Evolutionary conservation across 2,797 vertebrate genomes (phyloP), one percentile per base, ranked within the genome.

Genomic region (Notolepis coatsorum): DNA sequence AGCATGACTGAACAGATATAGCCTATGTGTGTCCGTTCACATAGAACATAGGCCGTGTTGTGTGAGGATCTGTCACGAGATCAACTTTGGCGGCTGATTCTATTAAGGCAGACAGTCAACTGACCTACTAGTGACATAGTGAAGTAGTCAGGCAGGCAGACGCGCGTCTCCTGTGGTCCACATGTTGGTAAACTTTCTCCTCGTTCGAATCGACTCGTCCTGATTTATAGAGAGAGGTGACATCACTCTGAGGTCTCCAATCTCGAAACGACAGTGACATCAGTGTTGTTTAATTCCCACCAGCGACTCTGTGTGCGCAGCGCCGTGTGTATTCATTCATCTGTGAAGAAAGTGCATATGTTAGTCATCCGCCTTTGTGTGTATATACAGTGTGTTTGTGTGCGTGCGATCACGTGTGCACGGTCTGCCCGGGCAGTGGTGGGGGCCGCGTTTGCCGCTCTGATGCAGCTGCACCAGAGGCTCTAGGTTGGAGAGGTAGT

Each of bases 401-500:
- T 58, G 47, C 17, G 64, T 68, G 48, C 20, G 12, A 25, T 39
- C 23, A 20, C 57, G 48, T 46, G 43, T 43, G 28, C 15, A 30
- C 5, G 28, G n/a, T 21, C 20, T 13, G 33, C n/a, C 27, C 13
- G 23, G 21, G 13, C 43, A 27, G 41, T 50, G 63, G n/a, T n/a
- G 61, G 77, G 69, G 72, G 58, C 63, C 70, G 60, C 72, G 74
- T n/a, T n/a, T 68, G 75, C 51, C 43, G 73, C 65, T 71, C 66
- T 57, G 65, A 63, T 73, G 78, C 86, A 91, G 84, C 85, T 87
- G 89, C 80, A 86, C 52, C 47, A 13, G n/a, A 60, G 77, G 71
- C 74, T 82, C 81, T 71, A 76, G 66, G 72, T 73, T 83, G 5
- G 61, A 84, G 84, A 81, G 60, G 73, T 78, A 73, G 75, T 91